These are phyloP conservation scores for Ennomos erosarius DNA, from an alignment of 2,888 invertebrate species.

Conservation along the genomic window DNA sequence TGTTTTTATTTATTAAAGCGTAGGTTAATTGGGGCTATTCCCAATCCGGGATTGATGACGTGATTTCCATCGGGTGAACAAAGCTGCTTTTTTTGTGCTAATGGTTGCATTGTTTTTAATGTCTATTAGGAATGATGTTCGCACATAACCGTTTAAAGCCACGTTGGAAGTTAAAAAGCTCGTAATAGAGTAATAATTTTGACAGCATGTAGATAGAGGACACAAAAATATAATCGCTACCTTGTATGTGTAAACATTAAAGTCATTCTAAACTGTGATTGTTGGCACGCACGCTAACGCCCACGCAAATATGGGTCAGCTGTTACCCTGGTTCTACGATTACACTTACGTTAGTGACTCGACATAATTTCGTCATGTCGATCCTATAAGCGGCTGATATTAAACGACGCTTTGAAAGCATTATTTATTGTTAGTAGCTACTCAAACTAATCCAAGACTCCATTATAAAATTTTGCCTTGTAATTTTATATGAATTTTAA, in stretches of 20 bases:
- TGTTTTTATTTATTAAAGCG: slow-evolving; percentile 57
- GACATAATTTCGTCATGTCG: slow-evolving; percentile 56
- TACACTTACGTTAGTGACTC: slow-evolving; percentile 62
- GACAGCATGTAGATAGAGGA: slow-evolving; percentile 57
- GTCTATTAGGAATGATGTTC: slow-evolving; percentile 23
- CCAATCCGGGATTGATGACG: slow-evolving; percentile 35
- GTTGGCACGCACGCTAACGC: slow-evolving; percentile 67
- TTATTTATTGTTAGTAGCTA: slow-evolving; percentile 17
- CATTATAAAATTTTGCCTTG: slow-evolving; percentile 21
- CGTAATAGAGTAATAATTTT: slow-evolving; percentile 67
- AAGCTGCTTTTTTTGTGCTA: slow-evolving; percentile 29
- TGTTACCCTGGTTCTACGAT: slow-evolving; percentile 53
- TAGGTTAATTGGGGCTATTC: slow-evolving; percentile 52
- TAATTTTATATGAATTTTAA: slow-evolving; percentile 37
- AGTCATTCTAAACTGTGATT: slow-evolving; percentile 68
- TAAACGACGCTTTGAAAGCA: slow-evolving; percentile 43
- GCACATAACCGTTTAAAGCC: slow-evolving; percentile 34
- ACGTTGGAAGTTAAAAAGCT: slow-evolving; percentile 53
- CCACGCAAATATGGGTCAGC: slow-evolving; percentile 58
- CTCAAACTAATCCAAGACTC: slow-evolving; percentile 13
- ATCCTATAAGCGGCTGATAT: slow-evolving; percentile 50
- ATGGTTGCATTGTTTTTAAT: slow-evolving; percentile 32
- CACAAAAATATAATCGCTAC: slow-evolving; percentile 66
- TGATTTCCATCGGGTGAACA: slow-evolving; percentile 31
- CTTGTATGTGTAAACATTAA: slow-evolving; percentile 74